These are phyloP conservation scores for Menidia beryllina DNA, from an alignment of 2,113 vertebrate genomes.

Conservation along the genomic window DNA sequence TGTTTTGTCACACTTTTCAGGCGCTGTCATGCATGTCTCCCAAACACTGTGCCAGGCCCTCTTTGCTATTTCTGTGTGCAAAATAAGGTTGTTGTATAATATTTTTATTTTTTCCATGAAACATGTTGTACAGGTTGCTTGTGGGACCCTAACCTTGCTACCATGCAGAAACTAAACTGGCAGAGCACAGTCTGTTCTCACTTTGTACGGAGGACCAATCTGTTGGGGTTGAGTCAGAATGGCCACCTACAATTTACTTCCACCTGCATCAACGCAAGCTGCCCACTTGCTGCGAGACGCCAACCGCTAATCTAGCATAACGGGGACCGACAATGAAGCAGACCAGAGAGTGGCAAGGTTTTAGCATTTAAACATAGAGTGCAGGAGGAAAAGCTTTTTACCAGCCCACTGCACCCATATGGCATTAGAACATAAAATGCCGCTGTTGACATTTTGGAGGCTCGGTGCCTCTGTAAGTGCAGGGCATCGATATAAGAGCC, in stretches of 20 bases:
- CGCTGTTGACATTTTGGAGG: conserved; percentile 81
- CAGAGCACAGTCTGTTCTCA: conserved; percentile 56
- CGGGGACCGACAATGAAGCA: conserved; percentile 80
- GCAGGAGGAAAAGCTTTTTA: conserved; percentile 80
- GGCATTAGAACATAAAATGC: conserved; percentile 82
- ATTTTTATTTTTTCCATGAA: conserved; percentile 22
- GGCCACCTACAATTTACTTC: conserved; percentile 66
- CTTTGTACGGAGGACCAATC: conserved; percentile 70
- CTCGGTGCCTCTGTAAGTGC: conserved; percentile 75
- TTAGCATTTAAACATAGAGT: conserved; percentile 76
- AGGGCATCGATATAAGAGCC: conserved; percentile 78
- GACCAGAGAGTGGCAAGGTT: conserved; percentile 70
- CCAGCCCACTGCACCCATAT: conserved; percentile 81
- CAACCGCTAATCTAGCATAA: conserved; percentile 83
- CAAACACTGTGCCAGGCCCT: conserved; percentile 41
- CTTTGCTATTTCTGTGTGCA: conserved; percentile 60
- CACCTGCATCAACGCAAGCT: conserved; percentile 66
- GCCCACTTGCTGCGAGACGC: conserved; percentile 77
- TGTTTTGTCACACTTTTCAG: conserved; percentile 57
- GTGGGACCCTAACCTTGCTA: conserved; percentile 37
- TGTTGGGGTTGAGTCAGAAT: conserved; percentile 77
- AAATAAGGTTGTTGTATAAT: conserved; percentile 59
- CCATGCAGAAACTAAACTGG: conserved; percentile 40
- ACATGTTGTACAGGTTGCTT: conserved; percentile 48
- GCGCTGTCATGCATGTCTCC: conserved; percentile 48